A percentile compares a stretch with the other conserved stretches of the same genome.
Evolutionary conservation across 1,140 invertebrate genomes (phyloP).

Genomic region (Chionoecetes opilio): DNA sequence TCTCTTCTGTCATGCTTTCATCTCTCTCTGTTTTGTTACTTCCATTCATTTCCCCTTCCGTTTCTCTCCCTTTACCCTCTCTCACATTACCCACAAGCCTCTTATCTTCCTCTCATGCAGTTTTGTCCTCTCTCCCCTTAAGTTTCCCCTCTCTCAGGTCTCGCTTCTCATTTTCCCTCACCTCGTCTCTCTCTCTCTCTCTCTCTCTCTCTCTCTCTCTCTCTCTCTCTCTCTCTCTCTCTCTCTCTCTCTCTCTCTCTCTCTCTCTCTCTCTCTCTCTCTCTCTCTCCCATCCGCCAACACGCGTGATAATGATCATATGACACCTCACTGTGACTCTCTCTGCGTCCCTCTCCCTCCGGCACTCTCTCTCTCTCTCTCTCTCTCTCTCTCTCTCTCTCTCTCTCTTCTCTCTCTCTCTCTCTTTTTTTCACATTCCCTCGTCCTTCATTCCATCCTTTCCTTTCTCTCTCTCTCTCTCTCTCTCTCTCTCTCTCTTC

Average conservation of each 20-base stretch:
- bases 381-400: constrained; percentile 27
- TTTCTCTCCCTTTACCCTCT: too few relatives aligned
- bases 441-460: not conserved
- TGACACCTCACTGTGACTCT: not conserved
- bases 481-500: constrained; percentile 1
- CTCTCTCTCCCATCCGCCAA: not conserved
- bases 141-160: not conserved
- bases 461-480: not conserved
- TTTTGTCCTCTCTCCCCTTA: not conserved
- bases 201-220: not conserved
- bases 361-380: constrained; percentile 5
- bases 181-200: not conserved
- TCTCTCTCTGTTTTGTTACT: too few relatives aligned
- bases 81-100: not conserved
- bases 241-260: not conserved
- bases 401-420: not conserved
- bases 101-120: not conserved
- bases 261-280: not conserved
- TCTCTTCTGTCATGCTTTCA: too few relatives aligned
- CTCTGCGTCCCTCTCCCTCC: not conserved
- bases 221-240: not conserved
- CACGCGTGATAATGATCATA: not conserved
- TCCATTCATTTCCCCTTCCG: too few relatives aligned
- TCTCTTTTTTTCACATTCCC: not conserved
- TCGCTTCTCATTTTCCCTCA: not conserved